Evolutionary conservation across 1,140 invertebrate species (phyloP).

Genomic region (Daktulosphaira vitifoliae): DNA sequence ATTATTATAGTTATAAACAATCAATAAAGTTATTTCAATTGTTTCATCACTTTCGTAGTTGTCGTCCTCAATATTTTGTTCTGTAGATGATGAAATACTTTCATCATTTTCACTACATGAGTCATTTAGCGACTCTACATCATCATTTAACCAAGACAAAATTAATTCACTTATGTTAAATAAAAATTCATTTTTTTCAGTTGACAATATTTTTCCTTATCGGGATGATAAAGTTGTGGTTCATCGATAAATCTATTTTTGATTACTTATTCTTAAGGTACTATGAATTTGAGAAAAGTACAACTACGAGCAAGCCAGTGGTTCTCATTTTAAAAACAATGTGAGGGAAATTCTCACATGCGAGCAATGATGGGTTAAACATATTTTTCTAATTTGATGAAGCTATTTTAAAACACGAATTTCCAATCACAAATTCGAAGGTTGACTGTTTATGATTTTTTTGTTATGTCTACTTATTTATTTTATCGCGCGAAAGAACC

Average conservation of each 20-base stretch:
- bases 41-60: conserved; percentile 1
- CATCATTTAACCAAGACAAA: conserved; percentile 1
- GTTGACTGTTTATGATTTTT: no score
- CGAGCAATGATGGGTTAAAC: no score
- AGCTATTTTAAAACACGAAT: no score
- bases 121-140: conserved; percentile 1
- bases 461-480: no score
- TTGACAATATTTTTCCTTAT: not conserved
- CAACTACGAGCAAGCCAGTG: no score
- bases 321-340: no score
- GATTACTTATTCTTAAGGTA: not conserved
- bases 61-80: not conserved
- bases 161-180: conserved; percentile 3
- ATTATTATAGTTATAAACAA: no score
- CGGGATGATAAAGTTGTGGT: not conserved
- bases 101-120: conserved; percentile 8
- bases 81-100: not conserved
- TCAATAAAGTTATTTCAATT: not conserved
- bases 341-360: no score
- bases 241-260: conserved; percentile 4
- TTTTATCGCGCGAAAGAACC: no score
- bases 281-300: no score
- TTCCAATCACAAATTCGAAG: no score
- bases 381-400: no score
- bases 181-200: not conserved